Evolutionary conservation across 2,113 vertebrate genomes (phyloP), one percentile per base, ranked within the genome.

Genomic region (Burhinus bistriatus): DNA sequence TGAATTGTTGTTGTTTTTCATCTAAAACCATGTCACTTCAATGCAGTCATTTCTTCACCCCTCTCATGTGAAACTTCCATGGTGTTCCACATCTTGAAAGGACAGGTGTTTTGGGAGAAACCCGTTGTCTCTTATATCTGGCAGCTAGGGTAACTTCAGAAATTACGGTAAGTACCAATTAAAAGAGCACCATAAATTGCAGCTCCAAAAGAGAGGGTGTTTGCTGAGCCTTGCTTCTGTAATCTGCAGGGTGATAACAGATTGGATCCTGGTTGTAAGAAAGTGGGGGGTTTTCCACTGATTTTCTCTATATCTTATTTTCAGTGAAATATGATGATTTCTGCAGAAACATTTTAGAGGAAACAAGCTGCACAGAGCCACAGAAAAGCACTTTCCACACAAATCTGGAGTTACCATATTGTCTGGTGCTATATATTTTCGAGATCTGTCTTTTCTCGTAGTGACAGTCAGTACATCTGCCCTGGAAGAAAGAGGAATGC

Each of bases 401-500:
- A 57, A 44, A 94, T 81, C 80, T 93, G 96, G 83, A 77, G 72
- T 4, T 61, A 14, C 76, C 91, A 65, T 12, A 32, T 65, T 81
- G 71, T 47, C 92, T 89, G 91, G 36, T 61, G 64, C 62, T 17
- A 2, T 2, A 6, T 34, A 27, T 73, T 81, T 83, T 55, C 16
- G n/a, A 65, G 83, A 25, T 61, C 40, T 77, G 83, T 23, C 40
- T 89, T 55, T 57, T 52, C 59, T 47, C 19, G 76, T 14, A 9
- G 83, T 70, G 92, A 72, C 95, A 95, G 87, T 18, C 89, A 6
- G 87, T 34, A 25, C 96, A 93, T 77, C 95, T 94, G 96, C 76
- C 91, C 89, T 3, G 36, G 79, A 57, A 95, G 80, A 34, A 62
- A 16, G 66, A 92, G 87, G 76, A 69, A 57, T 29, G 73, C 69